Conservation (phyloP, 2,888 invertebrate species). For the Exocentrus adspersus region DNA sequence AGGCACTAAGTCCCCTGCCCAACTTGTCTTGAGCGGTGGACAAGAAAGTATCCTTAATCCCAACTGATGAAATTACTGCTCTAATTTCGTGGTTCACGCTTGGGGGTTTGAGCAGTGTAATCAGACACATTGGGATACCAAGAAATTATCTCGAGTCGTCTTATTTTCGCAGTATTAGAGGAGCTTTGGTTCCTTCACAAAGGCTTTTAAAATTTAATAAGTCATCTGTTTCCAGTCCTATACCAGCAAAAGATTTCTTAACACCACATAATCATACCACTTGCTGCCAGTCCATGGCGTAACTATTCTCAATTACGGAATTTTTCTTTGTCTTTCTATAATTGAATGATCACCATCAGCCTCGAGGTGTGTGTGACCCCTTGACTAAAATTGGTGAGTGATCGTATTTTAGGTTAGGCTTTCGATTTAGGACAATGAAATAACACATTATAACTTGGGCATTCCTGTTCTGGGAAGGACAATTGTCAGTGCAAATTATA, state of each 20-base stretch:
- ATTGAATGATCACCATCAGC: too few relatives aligned
- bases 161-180: background rate
- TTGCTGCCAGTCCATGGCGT: too few relatives aligned
- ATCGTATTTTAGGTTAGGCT: too few relatives aligned
- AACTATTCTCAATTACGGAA: too few relatives aligned
- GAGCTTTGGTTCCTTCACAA: background rate
- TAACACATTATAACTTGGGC: constrained; percentile 29
- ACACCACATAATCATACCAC: background rate
- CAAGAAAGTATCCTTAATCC: background rate
- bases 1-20: constrained; percentile 6
- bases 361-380: constrained; percentile 28
- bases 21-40: background rate
- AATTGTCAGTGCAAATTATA: too few relatives aligned
- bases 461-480: too few relatives aligned
- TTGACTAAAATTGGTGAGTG: constrained; percentile 19
- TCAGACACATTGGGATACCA: background rate
- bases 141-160: background rate
- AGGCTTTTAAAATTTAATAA: background rate
- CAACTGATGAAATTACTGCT: background rate
- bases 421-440: constrained; percentile 14
- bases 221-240: background rate
- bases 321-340: too few relatives aligned
- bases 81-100: background rate
- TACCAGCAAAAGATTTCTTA: background rate
- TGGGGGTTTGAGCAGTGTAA: background rate